Percentiles rank a stretch among this genome's conserved stretches.
These are phyloP conservation scores for Hyperopisus bebe DNA, from an alignment of 2,113 vertebrate genomes.

Conservation along the genomic window DNA sequence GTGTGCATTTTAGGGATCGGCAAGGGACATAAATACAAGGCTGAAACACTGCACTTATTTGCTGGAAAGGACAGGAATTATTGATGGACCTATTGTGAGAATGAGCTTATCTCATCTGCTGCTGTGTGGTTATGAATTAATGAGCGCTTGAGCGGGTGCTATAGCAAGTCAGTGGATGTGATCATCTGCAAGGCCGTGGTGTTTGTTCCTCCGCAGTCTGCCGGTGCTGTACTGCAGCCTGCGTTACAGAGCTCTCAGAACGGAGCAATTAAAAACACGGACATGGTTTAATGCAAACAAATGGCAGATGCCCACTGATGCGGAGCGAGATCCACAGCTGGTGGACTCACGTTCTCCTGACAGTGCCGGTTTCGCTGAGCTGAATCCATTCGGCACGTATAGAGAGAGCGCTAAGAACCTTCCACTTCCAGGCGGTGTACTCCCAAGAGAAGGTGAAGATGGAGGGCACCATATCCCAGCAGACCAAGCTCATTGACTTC, in stretches of 20 bases:
- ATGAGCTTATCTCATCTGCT: neutral
- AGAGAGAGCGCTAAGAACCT: neutral
- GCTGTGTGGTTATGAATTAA: neutral
- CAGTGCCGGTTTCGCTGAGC: neutral
- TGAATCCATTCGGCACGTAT: neutral
- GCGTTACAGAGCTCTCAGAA: neutral
- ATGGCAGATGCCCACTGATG: neutral
- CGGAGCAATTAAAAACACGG: neutral
- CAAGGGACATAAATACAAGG: neutral
- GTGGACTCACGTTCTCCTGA: neutral
- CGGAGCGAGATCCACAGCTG: neutral
- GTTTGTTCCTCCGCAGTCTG: neutral
- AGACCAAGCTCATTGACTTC: slow-evolving; percentile 98
- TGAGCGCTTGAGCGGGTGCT: neutral
- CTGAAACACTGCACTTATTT: neutral
- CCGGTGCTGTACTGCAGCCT: neutral
- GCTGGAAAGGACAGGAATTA: neutral
- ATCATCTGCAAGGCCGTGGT: neutral
- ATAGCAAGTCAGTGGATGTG: neutral
- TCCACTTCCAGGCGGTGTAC: slow-evolving; percentile 78
- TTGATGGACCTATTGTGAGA: neutral
- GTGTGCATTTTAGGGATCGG: neutral
- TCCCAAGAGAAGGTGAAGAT: slow-evolving; percentile 99
- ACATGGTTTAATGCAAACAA: neutral
- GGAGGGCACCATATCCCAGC: slow-evolving; percentile 98